Conservation (phyloP, 2,888 invertebrate genomes). For the Idaea aversata region DNA sequence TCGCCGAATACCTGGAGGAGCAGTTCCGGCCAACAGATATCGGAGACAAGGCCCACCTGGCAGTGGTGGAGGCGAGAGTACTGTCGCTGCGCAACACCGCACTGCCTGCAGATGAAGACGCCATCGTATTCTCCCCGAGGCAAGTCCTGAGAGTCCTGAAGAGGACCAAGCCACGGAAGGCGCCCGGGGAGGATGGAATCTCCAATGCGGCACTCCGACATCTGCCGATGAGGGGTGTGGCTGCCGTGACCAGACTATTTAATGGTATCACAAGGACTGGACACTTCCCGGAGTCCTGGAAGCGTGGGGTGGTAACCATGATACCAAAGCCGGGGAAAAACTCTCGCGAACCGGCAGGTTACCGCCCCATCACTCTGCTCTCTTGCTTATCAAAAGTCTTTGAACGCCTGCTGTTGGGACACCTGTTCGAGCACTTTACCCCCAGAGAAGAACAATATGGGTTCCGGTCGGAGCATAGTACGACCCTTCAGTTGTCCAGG, state of each 20-base stretch:
- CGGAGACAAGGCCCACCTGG: not conserved
- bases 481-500: not conserved
- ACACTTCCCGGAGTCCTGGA: conserved; percentile 20
- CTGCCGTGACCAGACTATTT: conserved; percentile 4
- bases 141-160: not conserved
- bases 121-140: not conserved
- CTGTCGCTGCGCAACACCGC: not conserved
- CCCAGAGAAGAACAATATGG: conserved; percentile 13
- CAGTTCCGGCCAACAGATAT: not conserved
- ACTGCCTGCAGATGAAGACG: not conserved
- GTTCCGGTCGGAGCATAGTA: conserved; percentile 25
- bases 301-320: conserved; percentile 19
- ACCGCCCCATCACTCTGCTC: not conserved
- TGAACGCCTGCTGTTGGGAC: not conserved
- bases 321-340: not conserved
- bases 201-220: not conserved
- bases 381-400: not conserved
- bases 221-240: not conserved
- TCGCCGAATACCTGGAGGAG: not conserved
- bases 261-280: conserved; percentile 13
- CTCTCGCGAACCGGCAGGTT: not conserved
- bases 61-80: not conserved
- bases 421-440: not conserved
- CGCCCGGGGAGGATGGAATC: conserved; percentile 6
- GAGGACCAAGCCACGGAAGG: not conserved